Evolutionary conservation across 2,113 vertebrate genomes (phyloP).

Genomic region (Nothocercus julius): DNA sequence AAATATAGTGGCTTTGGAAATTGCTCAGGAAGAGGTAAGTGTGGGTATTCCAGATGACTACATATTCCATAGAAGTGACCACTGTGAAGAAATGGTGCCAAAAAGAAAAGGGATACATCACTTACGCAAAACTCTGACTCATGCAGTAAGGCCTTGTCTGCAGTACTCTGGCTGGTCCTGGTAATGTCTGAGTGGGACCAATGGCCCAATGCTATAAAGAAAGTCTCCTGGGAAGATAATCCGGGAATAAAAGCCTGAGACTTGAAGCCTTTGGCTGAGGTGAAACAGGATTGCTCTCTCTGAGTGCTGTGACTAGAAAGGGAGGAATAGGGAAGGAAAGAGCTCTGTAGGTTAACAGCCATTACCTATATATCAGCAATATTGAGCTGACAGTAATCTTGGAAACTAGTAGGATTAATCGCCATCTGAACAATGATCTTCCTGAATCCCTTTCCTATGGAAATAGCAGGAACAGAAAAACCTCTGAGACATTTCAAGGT

Average conservation of each 20-base stretch:
- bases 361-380: not conserved
- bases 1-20: not conserved
- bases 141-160: not conserved
- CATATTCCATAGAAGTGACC: not conserved
- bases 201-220: not conserved
- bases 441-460: not conserved
- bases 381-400: not conserved
- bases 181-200: not conserved
- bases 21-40: not conserved
- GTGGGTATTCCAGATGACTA: not conserved
- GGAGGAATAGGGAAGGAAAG: not conserved
- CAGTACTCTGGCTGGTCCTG: fast-evolving
- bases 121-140: not conserved
- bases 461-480: not conserved
- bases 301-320: not conserved
- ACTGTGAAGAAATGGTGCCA: fast-evolving
- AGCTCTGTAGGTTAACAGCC: not conserved
- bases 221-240: not conserved
- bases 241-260: not conserved
- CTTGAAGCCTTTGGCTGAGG: not conserved
- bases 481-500: not conserved
- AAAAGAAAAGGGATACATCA: not conserved
- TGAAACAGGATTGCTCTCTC: not conserved
- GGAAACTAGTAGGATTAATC: not conserved
- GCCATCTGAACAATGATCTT: not conserved